Percentiles rank a stretch among this genome's conserved stretches.
These are phyloP conservation scores for Agonopterix arenella DNA, from an alignment of 2,888 invertebrate genomes.

Conservation along the genomic window DNA sequence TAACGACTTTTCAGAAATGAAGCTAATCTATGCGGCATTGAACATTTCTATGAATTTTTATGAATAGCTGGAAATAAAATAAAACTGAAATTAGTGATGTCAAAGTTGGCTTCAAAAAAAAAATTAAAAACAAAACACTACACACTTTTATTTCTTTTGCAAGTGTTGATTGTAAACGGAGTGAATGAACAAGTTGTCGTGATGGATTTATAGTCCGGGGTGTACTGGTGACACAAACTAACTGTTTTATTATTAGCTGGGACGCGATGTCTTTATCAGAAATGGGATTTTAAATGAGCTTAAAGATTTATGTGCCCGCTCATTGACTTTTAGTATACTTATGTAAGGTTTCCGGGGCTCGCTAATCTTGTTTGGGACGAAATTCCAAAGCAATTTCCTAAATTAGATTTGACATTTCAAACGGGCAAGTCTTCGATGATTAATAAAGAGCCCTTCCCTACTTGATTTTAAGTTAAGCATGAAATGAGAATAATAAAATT, in stretches of 20 bases:
- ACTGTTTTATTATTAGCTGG: constrained; percentile 15
- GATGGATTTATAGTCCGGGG: constrained; percentile 45
- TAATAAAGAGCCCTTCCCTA: no score
- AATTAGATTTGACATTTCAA: background rate
- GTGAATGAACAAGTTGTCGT: constrained; percentile 24
- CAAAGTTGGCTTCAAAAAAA: no score
- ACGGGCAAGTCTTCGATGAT: no score
- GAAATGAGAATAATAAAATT: no score
- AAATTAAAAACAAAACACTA: no score
- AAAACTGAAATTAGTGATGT: no score
- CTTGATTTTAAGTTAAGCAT: no score
- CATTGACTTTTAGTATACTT: constrained; percentile 4
- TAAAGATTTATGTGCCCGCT: constrained; percentile 5
- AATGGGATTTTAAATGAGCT: constrained; percentile 6
- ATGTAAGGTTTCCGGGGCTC: constrained; percentile 1
- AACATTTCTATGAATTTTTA: no score
- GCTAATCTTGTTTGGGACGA: constrained; percentile 1
- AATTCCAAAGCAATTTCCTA: background rate
- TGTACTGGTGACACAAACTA: constrained; percentile 25
- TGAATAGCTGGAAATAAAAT: no score
- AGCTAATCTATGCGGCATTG: background rate
- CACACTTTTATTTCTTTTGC: no score
- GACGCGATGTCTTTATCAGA: constrained; percentile 13
- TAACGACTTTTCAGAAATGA: background rate
- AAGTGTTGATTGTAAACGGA: background rate